These are phyloP conservation scores for Lutjanus erythropterus DNA, from an alignment of 2,113 vertebrate species.

Conservation along the genomic window DNA sequence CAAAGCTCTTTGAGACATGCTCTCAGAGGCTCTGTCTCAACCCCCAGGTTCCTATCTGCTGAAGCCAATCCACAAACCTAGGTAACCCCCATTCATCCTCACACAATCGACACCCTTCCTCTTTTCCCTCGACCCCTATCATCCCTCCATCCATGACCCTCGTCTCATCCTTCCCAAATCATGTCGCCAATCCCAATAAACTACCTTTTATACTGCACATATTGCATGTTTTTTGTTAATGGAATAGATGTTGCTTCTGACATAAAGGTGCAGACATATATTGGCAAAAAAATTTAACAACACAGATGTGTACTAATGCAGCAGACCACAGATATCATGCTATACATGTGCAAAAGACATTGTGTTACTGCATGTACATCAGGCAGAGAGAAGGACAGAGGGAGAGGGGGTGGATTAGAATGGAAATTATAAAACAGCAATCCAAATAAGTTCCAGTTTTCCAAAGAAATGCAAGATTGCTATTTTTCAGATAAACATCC, in stretches of 20 bases:
- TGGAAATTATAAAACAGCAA: constrained; percentile 22
- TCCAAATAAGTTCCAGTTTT: constrained; percentile 31
- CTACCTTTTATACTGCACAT: no score
- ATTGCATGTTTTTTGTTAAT: no score
- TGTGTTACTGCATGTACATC: constrained; percentile 6
- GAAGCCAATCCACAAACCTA: no score
- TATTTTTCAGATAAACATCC: constrained; percentile 51
- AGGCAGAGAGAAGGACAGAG: neutral
- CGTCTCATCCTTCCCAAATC: no score
- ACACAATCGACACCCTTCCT: no score
- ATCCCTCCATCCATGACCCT: no score
- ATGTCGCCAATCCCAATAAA: no score
- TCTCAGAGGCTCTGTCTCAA: no score
- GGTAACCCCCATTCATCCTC: no score
- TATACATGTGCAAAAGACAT: neutral
- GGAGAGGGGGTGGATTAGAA: constrained; percentile 5
- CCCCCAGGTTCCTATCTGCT: no score
- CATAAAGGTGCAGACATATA: neutral
- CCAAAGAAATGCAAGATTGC: constrained; percentile 53
- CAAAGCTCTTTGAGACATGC: no score
- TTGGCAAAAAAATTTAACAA: neutral
- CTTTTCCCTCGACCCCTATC: no score
- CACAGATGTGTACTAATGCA: neutral
- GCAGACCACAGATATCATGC: neutral
- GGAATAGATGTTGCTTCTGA: neutral